Base-by-base conservation (phyloP, 2,797 vertebrate genomes). In the Peromyscus attwateri region DNA sequence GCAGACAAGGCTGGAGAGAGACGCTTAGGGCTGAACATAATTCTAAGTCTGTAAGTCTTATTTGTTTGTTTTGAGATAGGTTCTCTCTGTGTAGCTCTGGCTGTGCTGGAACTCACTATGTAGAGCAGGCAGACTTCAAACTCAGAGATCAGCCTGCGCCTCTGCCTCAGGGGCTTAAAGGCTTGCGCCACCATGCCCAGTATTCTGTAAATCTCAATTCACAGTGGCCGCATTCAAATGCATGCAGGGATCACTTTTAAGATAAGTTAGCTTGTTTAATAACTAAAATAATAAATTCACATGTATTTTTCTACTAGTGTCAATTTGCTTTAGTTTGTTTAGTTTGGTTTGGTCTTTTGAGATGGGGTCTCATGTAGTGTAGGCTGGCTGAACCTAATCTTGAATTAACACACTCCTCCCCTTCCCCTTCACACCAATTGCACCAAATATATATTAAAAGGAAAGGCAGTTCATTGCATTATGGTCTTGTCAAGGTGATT, bases 1-100 rank as follows among this genome's bases (percentile, higher is more conserved):
- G 98, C 98, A 99, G 98, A 98, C 98, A 98, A 98, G 98, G 98
- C 96, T 98, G 98, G 98, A 98, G 98, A 43, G 97, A 98, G 97
- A 96, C 95, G 98, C 98, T 98, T 19, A 98, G 98, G 98, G 97
- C 98, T 99, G 98, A 99, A 99, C 98, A 98, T 98, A 76, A 82
- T 55, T 60, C 46, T 70, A 79, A 94, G 92, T 52, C 23, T 31
- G 6, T 1, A 75, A 13, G 52, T 66, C 83, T 52, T n/a, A 11
- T 64, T 64, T 85, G 5, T 85, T 49, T 85, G 40, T 70, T 70
- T 87, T 5, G 64, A 70, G 83, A 70, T 21, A 87, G 64, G 83
- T n/a, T 70, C 7, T 84, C 29, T 87, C 21, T 70, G 43, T 23
- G 6, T 52, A 52, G 34, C 4, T 23, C 64, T 87, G 31, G 84